These are phyloP conservation scores for Platorchestia sp. DNA, from an alignment of 1,140 invertebrate genomes.

Conservation along the genomic window DNA sequence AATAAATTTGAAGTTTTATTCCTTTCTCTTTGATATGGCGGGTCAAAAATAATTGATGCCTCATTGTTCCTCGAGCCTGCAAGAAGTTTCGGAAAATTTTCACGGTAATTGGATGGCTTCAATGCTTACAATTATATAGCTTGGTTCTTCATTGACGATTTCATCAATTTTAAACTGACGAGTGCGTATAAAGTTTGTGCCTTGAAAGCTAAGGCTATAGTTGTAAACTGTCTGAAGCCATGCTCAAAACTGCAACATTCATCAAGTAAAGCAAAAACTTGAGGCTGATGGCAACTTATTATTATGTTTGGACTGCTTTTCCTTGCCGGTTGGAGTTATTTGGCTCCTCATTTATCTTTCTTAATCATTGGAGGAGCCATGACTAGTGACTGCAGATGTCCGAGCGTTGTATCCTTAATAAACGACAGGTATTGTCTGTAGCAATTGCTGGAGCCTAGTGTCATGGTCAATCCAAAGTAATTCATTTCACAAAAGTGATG, in stretches of 20 bases:
- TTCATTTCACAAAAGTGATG: neutral
- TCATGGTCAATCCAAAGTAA: neutral
- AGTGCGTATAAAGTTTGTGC: neutral
- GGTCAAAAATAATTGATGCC: neutral
- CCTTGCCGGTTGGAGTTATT: neutral
- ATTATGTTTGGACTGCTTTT: neutral
- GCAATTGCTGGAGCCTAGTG: neutral
- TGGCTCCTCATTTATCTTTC: neutral
- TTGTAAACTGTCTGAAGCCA: neutral
- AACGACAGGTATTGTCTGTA: neutral
- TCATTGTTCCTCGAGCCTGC: neutral
- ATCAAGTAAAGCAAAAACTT: neutral
- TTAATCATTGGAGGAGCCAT: neutral
- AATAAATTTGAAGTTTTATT: neutral
- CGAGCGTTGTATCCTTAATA: neutral
- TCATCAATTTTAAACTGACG: neutral
- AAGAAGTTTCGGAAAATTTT: neutral
- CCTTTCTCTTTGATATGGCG: neutral
- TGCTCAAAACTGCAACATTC: neutral
- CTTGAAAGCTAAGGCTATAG: neutral
- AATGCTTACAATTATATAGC: neutral
- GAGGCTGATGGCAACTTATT: neutral
- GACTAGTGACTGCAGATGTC: neutral
- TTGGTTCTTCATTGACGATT: neutral
- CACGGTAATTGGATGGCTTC: neutral